A percentile compares a stretch with the other conserved stretches of the same genome.
phyloP scores from a whole-genome alignment of 2,888 invertebrate species.

The Salticus scenicus region DNA sequence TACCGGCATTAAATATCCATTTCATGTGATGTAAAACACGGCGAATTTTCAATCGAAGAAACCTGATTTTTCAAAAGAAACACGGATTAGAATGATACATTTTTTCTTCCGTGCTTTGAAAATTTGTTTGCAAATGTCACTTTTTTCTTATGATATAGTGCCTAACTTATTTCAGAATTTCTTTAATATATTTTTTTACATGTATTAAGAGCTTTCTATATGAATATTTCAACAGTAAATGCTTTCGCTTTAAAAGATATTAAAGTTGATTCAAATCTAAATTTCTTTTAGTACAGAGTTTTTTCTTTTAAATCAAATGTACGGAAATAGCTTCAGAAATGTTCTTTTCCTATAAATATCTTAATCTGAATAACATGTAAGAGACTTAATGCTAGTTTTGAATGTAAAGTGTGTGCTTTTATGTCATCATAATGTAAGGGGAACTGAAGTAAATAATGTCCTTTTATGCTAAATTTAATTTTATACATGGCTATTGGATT shows the following conservation, averaged over 20 bases:
- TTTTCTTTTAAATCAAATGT: background rate
- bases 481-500: no score
- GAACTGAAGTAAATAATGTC: no score
- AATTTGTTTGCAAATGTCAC: conserved; percentile 1
- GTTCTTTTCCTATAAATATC: background rate
- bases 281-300: background rate
- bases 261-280: conserved; percentile 1
- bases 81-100: background rate
- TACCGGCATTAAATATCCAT: conserved; percentile 56
- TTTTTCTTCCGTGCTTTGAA: background rate
- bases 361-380: background rate
- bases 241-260: no score
- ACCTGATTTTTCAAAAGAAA: background rate
- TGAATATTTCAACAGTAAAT: no score
- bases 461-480: no score
- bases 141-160: background rate
- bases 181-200: background rate
- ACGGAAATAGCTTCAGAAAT: background rate
- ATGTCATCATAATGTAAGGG: background rate
- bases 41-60: background rate
- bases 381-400: background rate
- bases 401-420: background rate
- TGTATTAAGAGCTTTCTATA: background rate
- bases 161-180: background rate
- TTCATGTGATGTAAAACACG: conserved; percentile 6